Conservation (phyloP, 1,140 invertebrate species). For the Onthophagus taurus region DNA sequence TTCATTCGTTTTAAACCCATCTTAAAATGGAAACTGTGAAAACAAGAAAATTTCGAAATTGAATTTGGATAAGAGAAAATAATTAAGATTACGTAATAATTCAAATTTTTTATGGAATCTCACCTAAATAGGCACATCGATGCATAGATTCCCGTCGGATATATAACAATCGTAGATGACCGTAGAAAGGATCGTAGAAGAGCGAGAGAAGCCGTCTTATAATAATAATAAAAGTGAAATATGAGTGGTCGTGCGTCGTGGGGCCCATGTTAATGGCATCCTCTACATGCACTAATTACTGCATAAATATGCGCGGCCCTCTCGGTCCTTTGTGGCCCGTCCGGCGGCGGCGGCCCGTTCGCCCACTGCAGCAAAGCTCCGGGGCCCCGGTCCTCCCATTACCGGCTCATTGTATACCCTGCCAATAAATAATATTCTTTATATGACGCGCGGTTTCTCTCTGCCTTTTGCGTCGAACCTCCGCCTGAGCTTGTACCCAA, state of each 20-base stretch:
- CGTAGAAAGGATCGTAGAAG: not conserved
- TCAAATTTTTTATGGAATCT: too few relatives aligned
- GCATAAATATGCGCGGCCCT: slow-evolving; percentile 13
- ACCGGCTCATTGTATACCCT: slow-evolving; percentile 32
- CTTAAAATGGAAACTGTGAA: too few relatives aligned
- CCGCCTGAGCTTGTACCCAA: too few relatives aligned
- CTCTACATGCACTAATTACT: slow-evolving; percentile 14
- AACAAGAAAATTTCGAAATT: not conserved
- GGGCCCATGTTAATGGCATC: slow-evolving; percentile 10
- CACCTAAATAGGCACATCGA: too few relatives aligned
- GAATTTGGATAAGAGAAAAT: too few relatives aligned
- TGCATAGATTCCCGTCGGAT: not conserved
- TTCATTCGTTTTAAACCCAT: too few relatives aligned
- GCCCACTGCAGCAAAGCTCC: slow-evolving; percentile 7
- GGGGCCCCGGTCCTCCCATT: slow-evolving; percentile 18
- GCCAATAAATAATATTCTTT: slow-evolving; percentile 37
- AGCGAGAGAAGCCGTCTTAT: not conserved
- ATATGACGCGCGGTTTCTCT: slow-evolving; percentile 26
- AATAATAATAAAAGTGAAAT: slow-evolving; percentile 13
- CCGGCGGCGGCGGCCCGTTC: not conserved
- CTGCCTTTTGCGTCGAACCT: slow-evolving; percentile 6
- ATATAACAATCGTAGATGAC: not conserved
- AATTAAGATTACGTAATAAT: too few relatives aligned
- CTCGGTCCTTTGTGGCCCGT: slow-evolving; percentile 1
- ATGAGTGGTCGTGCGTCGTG: slow-evolving; percentile 4